These are phyloP conservation scores for Whitmania pigra DNA, from an alignment of 1,140 invertebrate genomes.

Conservation along the genomic window DNA sequence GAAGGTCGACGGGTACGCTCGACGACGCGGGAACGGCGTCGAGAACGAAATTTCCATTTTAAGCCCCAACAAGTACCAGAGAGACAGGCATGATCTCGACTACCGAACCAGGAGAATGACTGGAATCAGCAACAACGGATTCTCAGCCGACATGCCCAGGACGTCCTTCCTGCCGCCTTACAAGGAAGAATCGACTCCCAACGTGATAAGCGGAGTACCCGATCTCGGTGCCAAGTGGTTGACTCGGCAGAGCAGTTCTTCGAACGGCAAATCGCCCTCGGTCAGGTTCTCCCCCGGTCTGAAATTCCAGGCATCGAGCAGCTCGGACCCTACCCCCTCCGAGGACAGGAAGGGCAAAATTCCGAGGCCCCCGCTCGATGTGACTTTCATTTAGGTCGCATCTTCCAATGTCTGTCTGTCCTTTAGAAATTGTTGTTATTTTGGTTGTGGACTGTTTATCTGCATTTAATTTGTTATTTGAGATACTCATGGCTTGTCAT, in stretches of 20 bases:
- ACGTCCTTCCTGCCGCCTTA: not conserved
- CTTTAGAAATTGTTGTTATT: not conserved
- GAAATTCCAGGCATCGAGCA: no score
- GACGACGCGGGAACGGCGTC: not conserved
- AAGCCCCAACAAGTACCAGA: not conserved
- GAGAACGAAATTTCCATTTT: slow-evolving; percentile 8
- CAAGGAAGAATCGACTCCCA: not conserved
- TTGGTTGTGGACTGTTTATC: not conserved
- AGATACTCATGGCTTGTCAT: no score
- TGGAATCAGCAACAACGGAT: not conserved
- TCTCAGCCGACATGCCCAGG: not conserved
- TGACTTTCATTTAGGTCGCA: not conserved
- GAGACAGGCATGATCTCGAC: not conserved
- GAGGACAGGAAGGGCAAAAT: not conserved
- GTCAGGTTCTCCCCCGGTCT: no score
- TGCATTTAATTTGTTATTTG: not conserved
- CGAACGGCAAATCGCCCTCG: no score
- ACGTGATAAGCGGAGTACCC: not conserved
- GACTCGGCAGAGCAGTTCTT: no score
- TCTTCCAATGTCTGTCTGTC: not conserved
- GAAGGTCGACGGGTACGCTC: not conserved
- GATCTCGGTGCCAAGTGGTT: not conserved
- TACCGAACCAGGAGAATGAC: not conserved
- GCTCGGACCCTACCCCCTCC: not conserved
- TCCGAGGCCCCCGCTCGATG: not conserved